phyloP scores from a whole-genome alignment of 53 echinoderm and acorn worm species.

The Echinarachnius parma region DNA sequence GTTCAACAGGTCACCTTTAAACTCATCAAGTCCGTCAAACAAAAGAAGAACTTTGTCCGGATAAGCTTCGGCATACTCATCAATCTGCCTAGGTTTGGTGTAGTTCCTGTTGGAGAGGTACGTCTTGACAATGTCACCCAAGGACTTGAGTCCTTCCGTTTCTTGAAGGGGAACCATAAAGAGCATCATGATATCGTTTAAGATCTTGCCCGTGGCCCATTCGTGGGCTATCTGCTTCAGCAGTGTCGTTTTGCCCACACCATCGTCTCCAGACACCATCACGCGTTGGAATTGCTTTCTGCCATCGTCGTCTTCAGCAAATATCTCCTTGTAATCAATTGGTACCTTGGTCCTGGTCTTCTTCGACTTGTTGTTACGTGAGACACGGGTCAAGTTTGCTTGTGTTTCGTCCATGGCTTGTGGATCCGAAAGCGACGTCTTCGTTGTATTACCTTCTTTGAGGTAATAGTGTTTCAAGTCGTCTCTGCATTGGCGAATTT shows the following conservation, averaged over 20 bases:
- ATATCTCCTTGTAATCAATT: no score
- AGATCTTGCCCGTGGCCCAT: constrained; percentile 8
- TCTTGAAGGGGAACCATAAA: neutral
- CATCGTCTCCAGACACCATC: constrained; percentile 2
- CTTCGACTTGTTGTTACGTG: no score
- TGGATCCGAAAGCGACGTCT: constrained; percentile 17
- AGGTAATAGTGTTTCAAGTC: constrained; percentile 1
- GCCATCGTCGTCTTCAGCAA: no score
- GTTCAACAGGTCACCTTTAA: neutral
- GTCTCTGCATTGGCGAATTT: neutral
- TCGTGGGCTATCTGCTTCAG: constrained; percentile 14
- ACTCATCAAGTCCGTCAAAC: constrained; percentile 10
- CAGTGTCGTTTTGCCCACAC: constrained; percentile 11
- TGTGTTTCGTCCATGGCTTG: neutral
- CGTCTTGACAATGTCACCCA: constrained; percentile 17
- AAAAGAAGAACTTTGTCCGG: neutral
- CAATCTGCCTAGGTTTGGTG: constrained; percentile 1
- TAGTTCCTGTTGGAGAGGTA: neutral
- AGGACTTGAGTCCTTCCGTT: neutral
- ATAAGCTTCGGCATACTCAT: constrained; percentile 9
- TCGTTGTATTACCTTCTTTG: neutral
- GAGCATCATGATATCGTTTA: constrained; percentile 6
- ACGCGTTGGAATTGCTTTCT: neutral
- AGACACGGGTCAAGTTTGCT: no score
- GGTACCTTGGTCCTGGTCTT: no score